Percentiles rank a stretch among this genome's conserved stretches.
Conservation (phyloP, 1,140 invertebrate genomes). For the Drosophila ambigua region DNA sequence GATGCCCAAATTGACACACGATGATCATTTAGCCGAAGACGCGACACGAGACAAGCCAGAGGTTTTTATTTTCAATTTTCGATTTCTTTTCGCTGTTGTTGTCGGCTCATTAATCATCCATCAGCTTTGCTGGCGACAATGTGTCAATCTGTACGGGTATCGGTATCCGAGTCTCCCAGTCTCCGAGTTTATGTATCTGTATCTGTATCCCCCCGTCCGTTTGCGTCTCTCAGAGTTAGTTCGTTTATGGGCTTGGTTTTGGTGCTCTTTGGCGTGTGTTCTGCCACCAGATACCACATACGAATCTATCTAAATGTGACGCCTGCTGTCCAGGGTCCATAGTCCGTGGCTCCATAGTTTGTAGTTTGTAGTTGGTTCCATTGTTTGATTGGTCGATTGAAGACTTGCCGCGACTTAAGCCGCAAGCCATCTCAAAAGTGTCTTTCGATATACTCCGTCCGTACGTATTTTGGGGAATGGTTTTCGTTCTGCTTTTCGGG, state of each 20-base stretch:
- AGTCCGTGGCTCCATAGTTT: not conserved
- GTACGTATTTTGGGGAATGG: constrained; percentile 21
- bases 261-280: constrained; percentile 52
- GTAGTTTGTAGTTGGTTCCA: constrained; percentile 44
- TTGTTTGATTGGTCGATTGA: constrained; percentile 77
- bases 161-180: constrained; percentile 14
- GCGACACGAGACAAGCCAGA: constrained; percentile 58
- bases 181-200: constrained; percentile 8
- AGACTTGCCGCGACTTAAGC: constrained; percentile 56
- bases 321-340: too few relatives aligned
- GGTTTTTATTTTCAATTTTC: constrained; percentile 11
- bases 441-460: constrained; percentile 30
- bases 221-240: constrained; percentile 19
- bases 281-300: constrained; percentile 24
- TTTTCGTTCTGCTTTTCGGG: constrained; percentile 3
- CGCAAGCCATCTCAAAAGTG: constrained; percentile 74
- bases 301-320: constrained; percentile 35
- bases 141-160: constrained; percentile 51
- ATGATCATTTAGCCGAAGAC: constrained; percentile 74
- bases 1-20: constrained; percentile 80
- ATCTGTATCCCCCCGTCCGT: not conserved
- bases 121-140: constrained; percentile 69
- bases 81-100: constrained; percentile 15
- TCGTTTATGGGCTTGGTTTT: constrained; percentile 57
- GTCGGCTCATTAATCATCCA: constrained; percentile 76